Evolutionary conservation across 2,797 vertebrate species (phyloP).

Genomic region (Poecilia velifera): DNA sequence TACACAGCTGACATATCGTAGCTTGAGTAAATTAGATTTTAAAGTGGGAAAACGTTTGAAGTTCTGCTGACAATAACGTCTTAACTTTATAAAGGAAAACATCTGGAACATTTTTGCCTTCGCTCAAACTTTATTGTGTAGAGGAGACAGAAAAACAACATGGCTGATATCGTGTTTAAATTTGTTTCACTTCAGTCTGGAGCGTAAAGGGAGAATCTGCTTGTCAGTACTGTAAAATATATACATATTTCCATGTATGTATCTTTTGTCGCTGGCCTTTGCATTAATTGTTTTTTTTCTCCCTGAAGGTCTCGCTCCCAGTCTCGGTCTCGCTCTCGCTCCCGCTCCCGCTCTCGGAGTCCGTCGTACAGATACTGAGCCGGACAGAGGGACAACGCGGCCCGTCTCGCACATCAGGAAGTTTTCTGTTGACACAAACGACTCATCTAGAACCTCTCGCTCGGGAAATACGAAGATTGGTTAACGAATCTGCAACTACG

Average conservation of each 20-base stretch:
- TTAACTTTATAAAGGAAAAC: background rate
- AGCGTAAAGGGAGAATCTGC: background rate
- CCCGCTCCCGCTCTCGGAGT: conserved; percentile 85
- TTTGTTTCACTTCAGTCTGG: background rate
- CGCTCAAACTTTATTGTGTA: background rate
- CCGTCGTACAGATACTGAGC: conserved; percentile 84
- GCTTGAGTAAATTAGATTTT: background rate
- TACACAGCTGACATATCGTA: background rate
- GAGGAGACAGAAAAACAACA: background rate
- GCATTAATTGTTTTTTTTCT: background rate
- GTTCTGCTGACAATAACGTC: background rate
- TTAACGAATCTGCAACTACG: conserved; percentile 2
- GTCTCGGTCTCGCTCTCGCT: conserved; percentile 84
- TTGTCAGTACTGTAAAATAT: background rate
- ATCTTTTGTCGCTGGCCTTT: background rate
- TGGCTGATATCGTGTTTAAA: background rate
- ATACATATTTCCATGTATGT: background rate
- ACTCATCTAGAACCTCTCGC: background rate
- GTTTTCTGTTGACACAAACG: background rate
- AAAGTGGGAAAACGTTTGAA: background rate
- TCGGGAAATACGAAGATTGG: conserved; percentile 20
- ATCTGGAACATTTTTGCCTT: background rate
- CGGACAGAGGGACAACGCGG: conserved; percentile 4
- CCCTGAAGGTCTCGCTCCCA: conserved; percentile 83
- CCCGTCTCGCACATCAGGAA: background rate